Evolutionary conservation across 2,113 vertebrate genomes (phyloP), one percentile per base, ranked within the genome.

Genomic region (Antennarius striatus): DNA sequence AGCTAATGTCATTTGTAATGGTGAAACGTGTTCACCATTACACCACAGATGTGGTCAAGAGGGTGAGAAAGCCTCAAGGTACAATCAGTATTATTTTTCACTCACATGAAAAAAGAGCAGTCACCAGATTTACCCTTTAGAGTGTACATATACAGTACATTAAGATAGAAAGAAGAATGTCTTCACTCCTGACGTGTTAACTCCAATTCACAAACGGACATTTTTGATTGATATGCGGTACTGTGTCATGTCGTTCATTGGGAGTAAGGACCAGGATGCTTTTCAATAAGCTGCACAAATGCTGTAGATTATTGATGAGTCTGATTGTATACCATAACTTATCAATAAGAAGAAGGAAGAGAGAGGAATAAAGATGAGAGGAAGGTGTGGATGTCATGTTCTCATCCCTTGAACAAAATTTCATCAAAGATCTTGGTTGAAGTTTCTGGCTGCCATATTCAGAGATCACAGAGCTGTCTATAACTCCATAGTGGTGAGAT

Each of bases 221-320:
- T 29, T 13, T 66, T 68, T 30, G 63, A 39, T 58, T 82, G 73
- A 83, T 74, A 64, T 80, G 87, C 74, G 70, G 75, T 67, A 72
- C 36, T 40, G 32, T 50, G 83, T 58, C 39, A 49, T 54, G 48
- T 69, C 70, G 72, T 75, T 85, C 75, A 77, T 89, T 77, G 70
- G 73, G 69, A 66, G 75, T 82, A 91, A 86, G 89, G 84, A 90
- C 82, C 15, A 17, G 71, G 81, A 75, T 88, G 64, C 75, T 74
- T 51, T 51, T 51, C 16, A 10, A n/a, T 11, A 71, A 71, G 81
- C 85, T 66, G 22, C 22, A 83, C 77, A 57, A 81, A 56, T 4
- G 45, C 68, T 86, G 69, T 82, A 70, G 57, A 54, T 90, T 92
- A 92, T 92, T 91, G 87, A 92, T 91, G 90, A 87, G 65, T 75